These are phyloP conservation scores for Contarinia nasturtii DNA, from an alignment of 1,140 invertebrate genomes.

Conservation along the genomic window DNA sequence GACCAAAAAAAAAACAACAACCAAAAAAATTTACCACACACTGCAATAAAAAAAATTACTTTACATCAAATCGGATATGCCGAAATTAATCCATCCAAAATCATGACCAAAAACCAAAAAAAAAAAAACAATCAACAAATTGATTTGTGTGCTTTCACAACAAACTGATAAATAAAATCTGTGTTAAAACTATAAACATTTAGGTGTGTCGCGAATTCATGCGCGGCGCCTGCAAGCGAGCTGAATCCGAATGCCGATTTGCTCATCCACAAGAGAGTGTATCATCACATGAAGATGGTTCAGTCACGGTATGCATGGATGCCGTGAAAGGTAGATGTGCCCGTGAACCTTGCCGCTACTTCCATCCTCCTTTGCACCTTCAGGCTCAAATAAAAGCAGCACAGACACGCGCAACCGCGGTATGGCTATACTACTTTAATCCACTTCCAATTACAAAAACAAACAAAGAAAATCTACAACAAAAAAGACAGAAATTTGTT, in stretches of 20 bases:
- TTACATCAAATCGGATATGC: not conserved
- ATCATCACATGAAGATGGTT: constrained; percentile 83
- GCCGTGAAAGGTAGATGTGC: constrained; percentile 92
- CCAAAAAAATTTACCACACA: not conserved
- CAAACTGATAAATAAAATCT: not conserved
- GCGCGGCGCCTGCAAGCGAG: constrained; percentile 90
- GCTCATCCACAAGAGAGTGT: constrained; percentile 90
- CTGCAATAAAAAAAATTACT: not conserved
- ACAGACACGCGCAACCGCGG: constrained; percentile 83
- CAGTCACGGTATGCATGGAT: constrained; percentile 97
- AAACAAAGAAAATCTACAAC: constrained; percentile 1
- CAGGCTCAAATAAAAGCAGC: constrained; percentile 94
- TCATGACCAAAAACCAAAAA: constrained; percentile 1
- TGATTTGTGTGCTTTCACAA: not conserved
- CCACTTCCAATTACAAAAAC: constrained; percentile 10
- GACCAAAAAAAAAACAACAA: not conserved
- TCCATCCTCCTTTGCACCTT: constrained; percentile 93
- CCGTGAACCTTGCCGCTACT: constrained; percentile 92
- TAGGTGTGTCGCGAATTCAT: constrained; percentile 98
- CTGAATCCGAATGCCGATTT: constrained; percentile 91
- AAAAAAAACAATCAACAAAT: not conserved
- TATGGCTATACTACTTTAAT: constrained; percentile 24
- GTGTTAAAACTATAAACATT: constrained; percentile 11
- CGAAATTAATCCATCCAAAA: constrained; percentile 1
- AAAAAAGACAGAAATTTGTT: constrained; percentile 1